Evolutionary conservation across 2,888 invertebrate species (phyloP).

Genomic region (Sinotaia quadrata): DNA sequence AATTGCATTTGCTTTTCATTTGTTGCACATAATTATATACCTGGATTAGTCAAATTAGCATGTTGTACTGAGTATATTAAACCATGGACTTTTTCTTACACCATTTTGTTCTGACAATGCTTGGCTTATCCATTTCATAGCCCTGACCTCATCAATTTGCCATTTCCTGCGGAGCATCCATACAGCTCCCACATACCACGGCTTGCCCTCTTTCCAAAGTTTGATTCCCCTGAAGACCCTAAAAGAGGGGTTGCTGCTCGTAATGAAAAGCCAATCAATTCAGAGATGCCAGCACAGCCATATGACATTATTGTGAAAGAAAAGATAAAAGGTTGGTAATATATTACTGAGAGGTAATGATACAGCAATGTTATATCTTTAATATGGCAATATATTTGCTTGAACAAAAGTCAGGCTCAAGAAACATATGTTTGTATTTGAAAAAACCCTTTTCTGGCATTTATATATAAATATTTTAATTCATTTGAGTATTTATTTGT

Average conservation of each 20-base stretch:
- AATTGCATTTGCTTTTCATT: too few species aligned
- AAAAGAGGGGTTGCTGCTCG: slow-evolving; percentile 63
- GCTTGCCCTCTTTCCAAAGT: slow-evolving; percentile 66
- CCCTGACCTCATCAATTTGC: slow-evolving; percentile 56
- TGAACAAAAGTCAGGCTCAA: too few species aligned
- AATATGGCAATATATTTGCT: too few species aligned
- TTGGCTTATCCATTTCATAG: background rate
- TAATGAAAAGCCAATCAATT: slow-evolving; percentile 56
- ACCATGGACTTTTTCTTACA: background rate
- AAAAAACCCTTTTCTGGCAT: too few species aligned
- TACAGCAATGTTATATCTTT: too few species aligned
- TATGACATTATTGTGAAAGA: slow-evolving; percentile 59
- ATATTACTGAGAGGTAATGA: too few species aligned
- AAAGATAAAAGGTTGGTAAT: slow-evolving; percentile 65
- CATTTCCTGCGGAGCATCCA: slow-evolving; percentile 70
- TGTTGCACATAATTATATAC: background rate
- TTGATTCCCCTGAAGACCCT: slow-evolving; percentile 65
- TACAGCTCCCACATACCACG: slow-evolving; percentile 66
- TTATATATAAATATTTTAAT: too few species aligned
- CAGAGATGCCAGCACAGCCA: slow-evolving; percentile 66
- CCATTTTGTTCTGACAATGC: background rate
- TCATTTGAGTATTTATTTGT: too few species aligned
- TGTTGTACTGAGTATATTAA: background rate
- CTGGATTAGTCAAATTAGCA: too few species aligned
- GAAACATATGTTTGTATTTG: too few species aligned